A percentile compares a stretch with the other conserved stretches of the same genome.
Conservation (phyloP, 1,140 invertebrate species). For the Panagrolaimus sp. region DNA sequence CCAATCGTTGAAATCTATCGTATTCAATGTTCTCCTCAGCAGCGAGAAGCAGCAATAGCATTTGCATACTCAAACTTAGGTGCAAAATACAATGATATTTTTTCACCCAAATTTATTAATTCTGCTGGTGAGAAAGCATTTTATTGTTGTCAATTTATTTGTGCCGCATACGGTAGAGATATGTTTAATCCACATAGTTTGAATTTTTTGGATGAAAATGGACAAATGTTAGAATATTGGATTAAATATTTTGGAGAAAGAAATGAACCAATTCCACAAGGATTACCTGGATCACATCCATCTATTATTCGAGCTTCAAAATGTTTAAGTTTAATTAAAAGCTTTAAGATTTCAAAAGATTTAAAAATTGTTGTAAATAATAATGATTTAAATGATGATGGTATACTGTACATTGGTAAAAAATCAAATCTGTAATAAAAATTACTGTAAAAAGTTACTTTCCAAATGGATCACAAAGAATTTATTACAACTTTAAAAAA, state of each 20-base stretch:
- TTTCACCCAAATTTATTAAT: constrained; percentile 21
- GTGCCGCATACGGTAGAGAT: constrained; percentile 4
- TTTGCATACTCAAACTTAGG: constrained; percentile 13
- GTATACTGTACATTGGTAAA: too few relatives aligned
- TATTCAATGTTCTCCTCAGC: background rate
- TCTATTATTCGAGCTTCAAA: background rate
- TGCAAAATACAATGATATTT: constrained; percentile 30
- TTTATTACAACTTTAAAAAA: too few relatives aligned
- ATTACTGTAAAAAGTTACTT: too few relatives aligned
- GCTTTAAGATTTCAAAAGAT: too few relatives aligned
- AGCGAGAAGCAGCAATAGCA: background rate
- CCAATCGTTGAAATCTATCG: constrained; percentile 13
- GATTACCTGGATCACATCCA: background rate
- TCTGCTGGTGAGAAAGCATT: constrained; percentile 22
- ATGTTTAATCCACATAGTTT: constrained; percentile 21
- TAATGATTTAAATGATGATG: too few relatives aligned
- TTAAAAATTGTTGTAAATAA: too few relatives aligned
- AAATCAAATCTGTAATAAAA: too few relatives aligned
- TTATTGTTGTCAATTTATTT: constrained; percentile 33
- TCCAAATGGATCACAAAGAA: too few relatives aligned
- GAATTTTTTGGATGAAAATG: constrained; percentile 13
- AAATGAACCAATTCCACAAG: background rate
- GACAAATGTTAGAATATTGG: constrained; percentile 19
- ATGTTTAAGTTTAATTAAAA: too few relatives aligned
- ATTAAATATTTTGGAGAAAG: constrained; percentile 15